Evolutionary conservation across 1,140 invertebrate genomes (phyloP), one percentile per base, ranked within the genome.

Genomic region (Heliconius hewitsoni): DNA sequence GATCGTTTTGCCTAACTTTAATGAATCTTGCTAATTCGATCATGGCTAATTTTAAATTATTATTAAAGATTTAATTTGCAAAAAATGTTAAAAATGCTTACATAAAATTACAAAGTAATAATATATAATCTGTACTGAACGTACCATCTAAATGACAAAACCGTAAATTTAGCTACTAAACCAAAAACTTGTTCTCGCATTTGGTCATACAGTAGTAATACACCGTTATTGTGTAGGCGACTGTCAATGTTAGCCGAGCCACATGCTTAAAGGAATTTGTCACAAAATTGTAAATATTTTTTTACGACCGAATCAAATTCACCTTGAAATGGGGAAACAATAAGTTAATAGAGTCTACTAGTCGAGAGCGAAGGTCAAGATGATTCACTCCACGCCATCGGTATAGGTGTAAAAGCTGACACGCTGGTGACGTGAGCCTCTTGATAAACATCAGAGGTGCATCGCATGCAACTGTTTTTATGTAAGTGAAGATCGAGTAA

Each of bases 221-320:
- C 82, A 91, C 91, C 91, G 91, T 93, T 94, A 93, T 76, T 83
- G 82, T 81, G 91, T 92, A 84, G 90, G 90, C 83, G 83, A 77
- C 77, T 27, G 60, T 66, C 60, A 72, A 19, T 23, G 34, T 72
- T 37, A 72, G 37, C 37, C 30, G 16, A 86, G 83, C 85, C 81
- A 80, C 23, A 18, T 30, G 27, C 16, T 27, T 8, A 77, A 27
- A 77, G 82, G 52, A 34, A 71, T 79, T 23, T 66, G 4, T 18
- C 27, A n/a, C 30, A 72, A 80, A n/a, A 55, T 23, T 46, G 37
- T 46, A 37, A 70, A 39, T 13, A 30, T 16, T 42, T 66, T 76
- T 66, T 76, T 23, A 60, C 8, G 37, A 70, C 6, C 46, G 39
- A 70, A 50, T 60, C 5, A 42, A 74, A 50, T 30, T 75, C 50